A percentile compares a stretch with the other conserved stretches of the same genome.
Evolutionary conservation across 2,888 invertebrate species (phyloP).

Genomic region (Andrena trimmerana): DNA sequence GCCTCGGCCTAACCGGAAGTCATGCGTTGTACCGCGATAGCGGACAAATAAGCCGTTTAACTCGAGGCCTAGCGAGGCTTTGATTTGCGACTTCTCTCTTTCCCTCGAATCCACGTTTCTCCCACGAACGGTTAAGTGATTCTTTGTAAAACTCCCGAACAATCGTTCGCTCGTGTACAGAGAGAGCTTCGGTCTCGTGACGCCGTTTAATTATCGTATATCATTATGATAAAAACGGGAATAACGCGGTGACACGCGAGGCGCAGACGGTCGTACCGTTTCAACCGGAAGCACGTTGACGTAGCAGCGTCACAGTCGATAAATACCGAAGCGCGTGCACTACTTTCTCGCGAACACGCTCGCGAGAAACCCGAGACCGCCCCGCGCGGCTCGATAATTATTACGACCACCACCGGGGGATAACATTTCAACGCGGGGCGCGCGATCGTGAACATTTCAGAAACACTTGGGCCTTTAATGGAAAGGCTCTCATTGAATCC

Average conservation of each 20-base stretch:
- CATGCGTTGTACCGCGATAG: slow-evolving; percentile 58
- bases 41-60: slow-evolving; percentile 68
- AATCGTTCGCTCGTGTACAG: slow-evolving; percentile 25
- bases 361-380: slow-evolving; percentile 60
- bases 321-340: slow-evolving; percentile 58
- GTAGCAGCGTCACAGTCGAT: slow-evolving; percentile 51
- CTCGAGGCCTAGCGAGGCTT: slow-evolving; percentile 24
- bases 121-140: not conserved
- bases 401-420: slow-evolving; percentile 36
- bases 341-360: slow-evolving; percentile 58
- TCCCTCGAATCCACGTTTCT: slow-evolving; percentile 4
- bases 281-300: slow-evolving; percentile 49
- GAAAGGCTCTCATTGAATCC: no score
- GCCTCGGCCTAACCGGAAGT: slow-evolving; percentile 57
- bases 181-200: slow-evolving; percentile 32
- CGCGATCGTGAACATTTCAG: slow-evolving; percentile 16
- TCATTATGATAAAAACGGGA: slow-evolving; percentile 52
- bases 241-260: slow-evolving; percentile 63
- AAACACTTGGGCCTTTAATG: no score
- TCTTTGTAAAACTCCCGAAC: slow-evolving; percentile 15
- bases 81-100: slow-evolving; percentile 34
- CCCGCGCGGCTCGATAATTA: slow-evolving; percentile 49
- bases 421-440: slow-evolving; percentile 49
- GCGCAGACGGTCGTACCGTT: slow-evolving; percentile 34
- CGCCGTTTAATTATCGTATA: slow-evolving; percentile 53